phyloP scores from a whole-genome alignment of 2,797 vertebrate species.

The Caiman crocodilus region DNA sequence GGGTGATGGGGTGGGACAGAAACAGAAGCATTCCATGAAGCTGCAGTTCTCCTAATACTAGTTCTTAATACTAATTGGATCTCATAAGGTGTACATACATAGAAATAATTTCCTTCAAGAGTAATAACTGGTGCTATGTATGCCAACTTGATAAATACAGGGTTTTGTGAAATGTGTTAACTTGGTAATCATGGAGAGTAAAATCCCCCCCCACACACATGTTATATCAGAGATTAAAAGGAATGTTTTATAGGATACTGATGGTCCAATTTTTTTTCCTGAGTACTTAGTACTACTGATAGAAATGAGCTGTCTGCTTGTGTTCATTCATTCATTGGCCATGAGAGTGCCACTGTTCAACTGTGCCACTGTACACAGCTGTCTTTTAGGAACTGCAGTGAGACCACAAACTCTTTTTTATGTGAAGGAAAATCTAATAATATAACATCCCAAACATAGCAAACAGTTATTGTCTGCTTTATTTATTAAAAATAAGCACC shows the following conservation, averaged over 20 bases:
- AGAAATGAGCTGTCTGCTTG: background rate
- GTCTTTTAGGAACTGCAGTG: background rate
- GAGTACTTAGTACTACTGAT: background rate
- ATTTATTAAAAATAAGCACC: background rate
- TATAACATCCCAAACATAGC: background rate
- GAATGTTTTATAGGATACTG: background rate
- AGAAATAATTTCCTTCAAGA: too few species aligned
- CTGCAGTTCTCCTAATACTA: too few species aligned
- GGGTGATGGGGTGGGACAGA: too few species aligned
- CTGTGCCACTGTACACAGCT: background rate
- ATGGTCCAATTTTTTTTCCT: background rate
- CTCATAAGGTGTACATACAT: too few species aligned
- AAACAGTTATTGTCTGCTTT: background rate
- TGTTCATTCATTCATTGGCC: background rate
- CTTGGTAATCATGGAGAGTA: background rate
- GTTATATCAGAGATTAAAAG: background rate
- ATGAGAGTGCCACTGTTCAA: background rate
- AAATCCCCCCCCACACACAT: background rate
- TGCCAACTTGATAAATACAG: background rate
- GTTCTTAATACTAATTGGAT: too few species aligned
- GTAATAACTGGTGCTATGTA: background rate
- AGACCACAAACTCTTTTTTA: too few species aligned
- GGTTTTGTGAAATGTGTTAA: background rate
- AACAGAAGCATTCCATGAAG: too few species aligned
- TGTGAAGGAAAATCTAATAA: too few species aligned